These are phyloP conservation scores for Tapirus indicus DNA, from an alignment of 2,797 vertebrate species.

Conservation along the genomic window DNA sequence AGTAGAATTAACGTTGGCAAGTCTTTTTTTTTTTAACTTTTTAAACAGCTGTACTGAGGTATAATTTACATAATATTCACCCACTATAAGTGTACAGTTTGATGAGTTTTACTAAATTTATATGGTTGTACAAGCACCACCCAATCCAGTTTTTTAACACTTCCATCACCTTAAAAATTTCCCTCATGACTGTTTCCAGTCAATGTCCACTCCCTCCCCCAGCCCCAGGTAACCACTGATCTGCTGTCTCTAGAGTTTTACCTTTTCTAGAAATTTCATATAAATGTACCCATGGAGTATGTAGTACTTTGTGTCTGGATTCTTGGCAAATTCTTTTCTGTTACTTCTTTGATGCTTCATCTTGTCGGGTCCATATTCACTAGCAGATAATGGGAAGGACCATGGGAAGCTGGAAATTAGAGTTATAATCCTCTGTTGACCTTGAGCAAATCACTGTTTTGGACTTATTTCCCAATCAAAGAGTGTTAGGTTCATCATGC, in stretches of 20 bases:
- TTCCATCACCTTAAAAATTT: not conserved
- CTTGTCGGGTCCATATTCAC: not conserved
- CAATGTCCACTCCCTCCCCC: no score
- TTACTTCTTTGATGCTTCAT: not conserved
- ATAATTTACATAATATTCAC: no score
- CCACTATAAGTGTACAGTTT: not conserved
- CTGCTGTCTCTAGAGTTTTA: not conserved
- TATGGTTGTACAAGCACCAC: not conserved
- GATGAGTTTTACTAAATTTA: not conserved
- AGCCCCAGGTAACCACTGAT: no score
- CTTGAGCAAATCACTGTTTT: not conserved
- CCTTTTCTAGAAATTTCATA: not conserved
- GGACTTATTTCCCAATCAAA: not conserved
- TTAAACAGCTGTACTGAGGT: no score
- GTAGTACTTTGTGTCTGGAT: not conserved
- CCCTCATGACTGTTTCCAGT: no score
- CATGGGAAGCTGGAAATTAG: no score
- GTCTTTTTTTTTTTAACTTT: no score
- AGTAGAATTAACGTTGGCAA: not conserved
- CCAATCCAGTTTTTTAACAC: not conserved
- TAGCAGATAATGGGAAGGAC: not conserved
- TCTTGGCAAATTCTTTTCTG: not conserved
- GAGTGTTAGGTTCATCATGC: not conserved
- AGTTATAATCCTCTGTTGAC: not conserved
- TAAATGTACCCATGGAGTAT: not conserved